Base-by-base conservation (phyloP, 2,797 vertebrate genomes). In the Gallinago stenura region DNA sequence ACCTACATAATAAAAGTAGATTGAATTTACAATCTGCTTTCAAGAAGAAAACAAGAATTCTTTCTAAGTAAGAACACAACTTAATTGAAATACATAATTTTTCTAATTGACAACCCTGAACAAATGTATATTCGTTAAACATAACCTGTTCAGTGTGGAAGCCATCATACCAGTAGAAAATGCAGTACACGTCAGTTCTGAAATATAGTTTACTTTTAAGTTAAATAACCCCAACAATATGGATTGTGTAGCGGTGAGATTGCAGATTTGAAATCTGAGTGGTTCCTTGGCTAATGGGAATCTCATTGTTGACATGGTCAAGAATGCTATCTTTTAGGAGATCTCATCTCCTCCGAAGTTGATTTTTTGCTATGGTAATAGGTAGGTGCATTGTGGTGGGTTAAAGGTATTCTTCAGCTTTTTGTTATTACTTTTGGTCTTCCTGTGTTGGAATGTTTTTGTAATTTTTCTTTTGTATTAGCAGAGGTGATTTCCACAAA, bases 281-380 rank as follows among this genome's bases (percentile, higher is more conserved):
- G 2, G 5, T 57, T 84, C 12, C 33, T 90, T 83, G 21, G 28
- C 35, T 73, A 22, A 65, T 69, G 20, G 43, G 37, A 76, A 28
- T 51, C 28, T 51, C 28, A 15, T 51, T 51, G 50, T 26, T 51
- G 26, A 51, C 26, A 28, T 28, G 15, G 50, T 51, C 50, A 51
- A 51, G 50, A 51, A 51, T 16, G 50, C 26, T 51, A 26, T 51
- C 26, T 58, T 10, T 61, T 37, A 79, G 54, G 53, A 71, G 71
- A 39, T 79, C 14, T 83, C 1, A 0, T 28, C 10, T 21, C 20
- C 56, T 64, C 45, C 15, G 21, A 58, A 68, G 37, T 0, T 56
- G n/a, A 68, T 25, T 87, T 87, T 94, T 93, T 87, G 26, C 35
- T 18, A 5, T 30, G 12, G 25, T 71, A 46, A 56, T 18, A 68